A percentile compares a stretch with the other conserved stretches of the same genome.
These are phyloP conservation scores for Bilobella aurantiaca DNA, from an alignment of 1,140 invertebrate species.

Conservation along the genomic window DNA sequence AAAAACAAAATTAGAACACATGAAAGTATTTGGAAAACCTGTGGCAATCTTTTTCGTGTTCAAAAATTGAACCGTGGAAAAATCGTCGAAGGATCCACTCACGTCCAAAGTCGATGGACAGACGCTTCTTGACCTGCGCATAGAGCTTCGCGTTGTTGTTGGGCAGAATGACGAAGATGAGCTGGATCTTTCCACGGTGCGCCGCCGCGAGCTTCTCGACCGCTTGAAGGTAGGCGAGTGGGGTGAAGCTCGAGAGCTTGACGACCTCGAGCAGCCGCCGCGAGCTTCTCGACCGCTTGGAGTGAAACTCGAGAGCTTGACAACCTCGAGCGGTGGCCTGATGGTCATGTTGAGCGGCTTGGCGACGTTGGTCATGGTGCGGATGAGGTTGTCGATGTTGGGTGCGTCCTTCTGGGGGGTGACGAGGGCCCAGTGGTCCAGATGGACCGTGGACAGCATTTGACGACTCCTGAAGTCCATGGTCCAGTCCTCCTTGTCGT, in stretches of 20 bases:
- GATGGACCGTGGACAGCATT: constrained; percentile 28
- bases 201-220: constrained; percentile 48
- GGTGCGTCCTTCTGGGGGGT: constrained; percentile 31
- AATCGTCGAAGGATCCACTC: neutral
- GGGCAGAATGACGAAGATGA: constrained; percentile 57
- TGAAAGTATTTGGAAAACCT: neutral
- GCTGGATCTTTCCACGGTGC: constrained; percentile 40
- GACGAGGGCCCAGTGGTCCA: constrained; percentile 41
- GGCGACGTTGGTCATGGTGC: constrained; percentile 6
- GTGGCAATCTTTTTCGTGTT: neutral
- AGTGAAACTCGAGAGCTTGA: constrained; percentile 18
- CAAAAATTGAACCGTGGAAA: neutral
- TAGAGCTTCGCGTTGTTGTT: constrained; percentile 63
- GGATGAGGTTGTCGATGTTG: constrained; percentile 2
- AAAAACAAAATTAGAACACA: neutral
- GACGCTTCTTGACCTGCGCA: constrained; percentile 70
- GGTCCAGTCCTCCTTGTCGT: neutral
- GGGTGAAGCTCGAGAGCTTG: too few species aligned
- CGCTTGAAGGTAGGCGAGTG: constrained; percentile 37
- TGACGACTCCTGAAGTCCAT: constrained; percentile 34
- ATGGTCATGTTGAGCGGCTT: constrained; percentile 7
- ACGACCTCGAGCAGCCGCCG: constrained; percentile 36
- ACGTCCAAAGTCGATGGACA: constrained; percentile 52
- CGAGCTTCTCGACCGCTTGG: constrained; percentile 47
- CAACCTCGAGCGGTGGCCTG: constrained; percentile 32